Conservation (phyloP, 2,113 vertebrate species). For the Equus przewalskii region DNA sequence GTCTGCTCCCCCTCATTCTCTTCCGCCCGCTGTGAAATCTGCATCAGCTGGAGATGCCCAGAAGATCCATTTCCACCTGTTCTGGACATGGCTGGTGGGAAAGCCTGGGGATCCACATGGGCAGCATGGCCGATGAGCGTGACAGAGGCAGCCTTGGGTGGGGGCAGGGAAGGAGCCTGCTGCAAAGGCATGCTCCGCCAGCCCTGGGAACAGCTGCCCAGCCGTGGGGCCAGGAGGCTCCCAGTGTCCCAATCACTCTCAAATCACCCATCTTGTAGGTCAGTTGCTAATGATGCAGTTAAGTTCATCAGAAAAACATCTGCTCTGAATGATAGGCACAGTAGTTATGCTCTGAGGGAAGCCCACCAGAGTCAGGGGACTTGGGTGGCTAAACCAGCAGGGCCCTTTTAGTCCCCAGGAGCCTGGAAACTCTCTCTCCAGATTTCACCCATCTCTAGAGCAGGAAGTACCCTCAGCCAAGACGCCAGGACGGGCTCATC, state of each 20-base stretch:
- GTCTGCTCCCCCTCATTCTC: slow-evolving; percentile 47
- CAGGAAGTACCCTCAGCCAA: neutral
- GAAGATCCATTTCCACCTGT: slow-evolving; percentile 75
- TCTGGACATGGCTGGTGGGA: slow-evolving; percentile 72
- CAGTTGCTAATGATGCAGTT: slow-evolving; percentile 63
- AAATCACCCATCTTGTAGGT: slow-evolving; percentile 41
- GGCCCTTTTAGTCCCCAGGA: neutral
- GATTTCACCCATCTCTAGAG: neutral
- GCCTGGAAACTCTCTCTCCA: neutral
- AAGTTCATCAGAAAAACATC: slow-evolving; percentile 67
- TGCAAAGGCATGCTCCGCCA: slow-evolving; percentile 17
- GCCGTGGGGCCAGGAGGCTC: neutral
- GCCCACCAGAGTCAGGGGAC: neutral
- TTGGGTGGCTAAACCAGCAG: neutral
- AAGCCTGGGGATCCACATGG: slow-evolving; percentile 38
- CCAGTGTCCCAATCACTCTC: slow-evolving; percentile 22
- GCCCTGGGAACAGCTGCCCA: slow-evolving; percentile 73
- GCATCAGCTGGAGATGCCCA: slow-evolving; percentile 74
- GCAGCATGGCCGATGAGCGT: neutral
- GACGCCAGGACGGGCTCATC: neutral
- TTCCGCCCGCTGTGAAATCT: slow-evolving; percentile 79
- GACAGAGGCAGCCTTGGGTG: neutral
- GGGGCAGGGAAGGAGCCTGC: slow-evolving; percentile 47
- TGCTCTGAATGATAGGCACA: slow-evolving; percentile 38
- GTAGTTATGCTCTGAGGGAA: neutral